Percentiles rank a stretch among this genome's conserved stretches.
phyloP scores from a whole-genome alignment of 2,888 invertebrate species.

The Vannuccia rotundouncinata region DNA sequence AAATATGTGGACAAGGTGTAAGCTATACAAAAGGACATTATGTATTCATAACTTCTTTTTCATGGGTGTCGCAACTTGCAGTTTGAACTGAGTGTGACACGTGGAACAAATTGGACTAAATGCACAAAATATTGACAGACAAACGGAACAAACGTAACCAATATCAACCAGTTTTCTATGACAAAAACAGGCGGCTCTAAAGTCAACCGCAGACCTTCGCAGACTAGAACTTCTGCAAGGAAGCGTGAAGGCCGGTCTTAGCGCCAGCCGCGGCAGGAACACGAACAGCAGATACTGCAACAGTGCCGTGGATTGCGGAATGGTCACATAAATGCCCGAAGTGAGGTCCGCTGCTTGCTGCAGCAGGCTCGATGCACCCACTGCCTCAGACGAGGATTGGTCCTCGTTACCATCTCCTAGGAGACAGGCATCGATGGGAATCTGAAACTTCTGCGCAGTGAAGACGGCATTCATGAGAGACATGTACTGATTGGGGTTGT shows the following conservation, averaged over 20 bases:
- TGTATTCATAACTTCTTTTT: no score
- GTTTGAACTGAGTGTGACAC: constrained; percentile 63
- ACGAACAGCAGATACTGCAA: constrained; percentile 85
- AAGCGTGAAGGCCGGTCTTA: constrained; percentile 70
- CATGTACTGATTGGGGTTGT: constrained; percentile 63
- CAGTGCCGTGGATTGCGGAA: constrained; percentile 76
- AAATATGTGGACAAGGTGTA: no score
- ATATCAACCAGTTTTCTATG: constrained; percentile 87
- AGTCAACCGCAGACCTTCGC: constrained; percentile 64
- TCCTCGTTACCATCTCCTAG: not conserved
- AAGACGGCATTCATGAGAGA: constrained; percentile 98
- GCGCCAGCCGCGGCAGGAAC: constrained; percentile 69
- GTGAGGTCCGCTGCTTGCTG: constrained; percentile 90
- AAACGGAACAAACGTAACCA: constrained; percentile 94
- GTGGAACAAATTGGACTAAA: constrained; percentile 95
- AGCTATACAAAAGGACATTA: no score
- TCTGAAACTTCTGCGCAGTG: constrained; percentile 72
- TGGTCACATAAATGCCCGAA: constrained; percentile 78
- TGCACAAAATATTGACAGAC: constrained; percentile 94
- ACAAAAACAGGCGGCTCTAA: constrained; percentile 94
- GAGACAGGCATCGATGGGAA: constrained; percentile 36
- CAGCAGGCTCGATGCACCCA: constrained; percentile 65
- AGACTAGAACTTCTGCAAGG: constrained; percentile 66
- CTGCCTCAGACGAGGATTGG: not conserved
- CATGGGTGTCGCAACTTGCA: not conserved